Conservation (phyloP, 2,888 invertebrate genomes). For the Stramonita haemastoma region DNA sequence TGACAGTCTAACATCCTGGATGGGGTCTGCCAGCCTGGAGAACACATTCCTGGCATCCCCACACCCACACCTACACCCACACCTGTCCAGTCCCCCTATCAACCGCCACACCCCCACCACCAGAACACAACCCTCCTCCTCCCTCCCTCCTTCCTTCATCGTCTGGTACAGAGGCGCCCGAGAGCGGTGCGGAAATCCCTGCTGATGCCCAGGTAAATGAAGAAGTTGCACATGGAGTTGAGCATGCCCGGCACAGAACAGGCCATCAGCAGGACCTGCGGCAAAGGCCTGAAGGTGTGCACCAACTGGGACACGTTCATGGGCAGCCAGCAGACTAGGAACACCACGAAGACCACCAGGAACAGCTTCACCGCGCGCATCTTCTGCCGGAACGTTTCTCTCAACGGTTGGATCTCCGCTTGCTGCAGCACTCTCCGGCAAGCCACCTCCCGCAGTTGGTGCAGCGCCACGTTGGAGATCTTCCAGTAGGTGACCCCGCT, state of each 20-base stretch:
- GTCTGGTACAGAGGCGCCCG: neutral
- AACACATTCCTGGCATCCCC: too few species aligned
- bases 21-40: too few species aligned
- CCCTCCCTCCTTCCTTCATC: too few species aligned
- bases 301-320: neutral
- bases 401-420: neutral
- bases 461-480: neutral
- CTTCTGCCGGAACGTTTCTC: neutral
- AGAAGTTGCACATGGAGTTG: conserved; percentile 10
- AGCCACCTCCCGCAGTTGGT: neutral
- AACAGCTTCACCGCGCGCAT: conserved; percentile 9
- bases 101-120: too few species aligned
- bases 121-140: too few species aligned
- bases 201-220: neutral
- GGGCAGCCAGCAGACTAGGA: neutral
- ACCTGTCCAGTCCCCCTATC: too few species aligned
- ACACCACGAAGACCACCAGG: neutral
- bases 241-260: conserved; percentile 6
- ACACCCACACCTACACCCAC: too few species aligned
- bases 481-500: neutral
- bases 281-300: neutral
- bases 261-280: neutral
- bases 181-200: neutral
- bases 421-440: neutral
- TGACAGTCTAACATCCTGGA: too few species aligned